phyloP scores from a whole-genome alignment of 1,140 invertebrate genomes.

The Drosophila burlai region DNA sequence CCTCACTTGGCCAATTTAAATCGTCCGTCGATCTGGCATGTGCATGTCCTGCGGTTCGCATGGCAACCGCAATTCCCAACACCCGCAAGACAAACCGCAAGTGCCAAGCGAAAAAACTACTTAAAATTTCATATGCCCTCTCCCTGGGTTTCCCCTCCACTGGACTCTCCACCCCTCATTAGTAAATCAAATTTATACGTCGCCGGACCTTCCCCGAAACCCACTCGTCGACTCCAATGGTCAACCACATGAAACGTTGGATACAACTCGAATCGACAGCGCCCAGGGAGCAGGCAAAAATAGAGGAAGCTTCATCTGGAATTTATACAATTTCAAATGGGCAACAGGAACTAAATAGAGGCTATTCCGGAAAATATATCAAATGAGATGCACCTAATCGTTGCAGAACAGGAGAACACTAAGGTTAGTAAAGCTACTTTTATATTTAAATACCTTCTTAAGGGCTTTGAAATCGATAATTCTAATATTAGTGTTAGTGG shows the following conservation, averaged over 20 bases:
- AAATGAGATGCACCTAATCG: not conserved
- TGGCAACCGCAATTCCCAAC: conserved; percentile 63
- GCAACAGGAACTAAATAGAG: not conserved
- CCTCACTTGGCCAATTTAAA: conserved; percentile 61
- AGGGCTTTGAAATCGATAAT: not conserved
- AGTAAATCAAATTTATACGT: conserved; percentile 77
- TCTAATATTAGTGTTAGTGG: not conserved
- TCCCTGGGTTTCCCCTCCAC: not conserved
- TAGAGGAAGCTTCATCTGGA: not conserved
- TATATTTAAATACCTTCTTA: not conserved
- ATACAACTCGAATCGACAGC: conserved; percentile 36
- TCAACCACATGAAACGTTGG: conserved; percentile 64
- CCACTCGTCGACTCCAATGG: conserved; percentile 27
- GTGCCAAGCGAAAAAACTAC: conserved; percentile 65
- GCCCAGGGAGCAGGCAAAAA: not conserved
- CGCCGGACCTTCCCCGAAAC: not conserved
- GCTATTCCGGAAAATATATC: not conserved
- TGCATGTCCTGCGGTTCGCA: conserved; percentile 52
- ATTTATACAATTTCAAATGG: not conserved
- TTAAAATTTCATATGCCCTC: conserved; percentile 73
- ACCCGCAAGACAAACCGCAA: conserved; percentile 69
- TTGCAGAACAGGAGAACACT: too few species aligned
- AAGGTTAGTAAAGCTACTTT: too few species aligned
- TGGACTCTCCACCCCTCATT: conserved; percentile 53
- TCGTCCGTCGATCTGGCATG: conserved; percentile 41